Evolutionary conservation across 2,797 vertebrate species (phyloP).

Genomic region (Bufotes viridis): DNA sequence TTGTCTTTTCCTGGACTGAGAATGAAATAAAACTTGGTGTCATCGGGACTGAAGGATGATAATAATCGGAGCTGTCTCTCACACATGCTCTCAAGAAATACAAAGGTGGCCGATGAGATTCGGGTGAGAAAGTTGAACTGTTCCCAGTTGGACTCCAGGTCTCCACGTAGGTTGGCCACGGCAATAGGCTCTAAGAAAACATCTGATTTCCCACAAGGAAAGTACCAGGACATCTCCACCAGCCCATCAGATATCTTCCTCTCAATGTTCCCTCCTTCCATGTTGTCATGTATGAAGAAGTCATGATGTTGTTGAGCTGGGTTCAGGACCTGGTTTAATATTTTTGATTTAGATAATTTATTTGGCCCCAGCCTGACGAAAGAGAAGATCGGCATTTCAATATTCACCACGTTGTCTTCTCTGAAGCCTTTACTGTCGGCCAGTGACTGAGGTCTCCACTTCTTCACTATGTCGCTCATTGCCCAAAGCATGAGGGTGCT

Average conservation of each 20-base stretch:
- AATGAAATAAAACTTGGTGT: conserved; percentile 67
- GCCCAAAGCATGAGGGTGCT: neutral
- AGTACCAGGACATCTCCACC: conserved; percentile 68
- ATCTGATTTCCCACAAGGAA: conserved; percentile 68
- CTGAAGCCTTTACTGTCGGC: conserved; percentile 61
- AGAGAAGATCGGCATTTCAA: conserved; percentile 68
- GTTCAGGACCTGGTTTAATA: conserved; percentile 77
- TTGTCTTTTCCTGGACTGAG: conserved; percentile 64
- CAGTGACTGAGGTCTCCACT: conserved; percentile 65
- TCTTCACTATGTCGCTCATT: conserved; percentile 15
- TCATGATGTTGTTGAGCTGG: conserved; percentile 71
- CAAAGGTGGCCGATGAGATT: conserved; percentile 12
- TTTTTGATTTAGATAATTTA: conserved; percentile 79
- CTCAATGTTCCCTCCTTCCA: conserved; percentile 72
- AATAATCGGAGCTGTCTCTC: conserved; percentile 68
- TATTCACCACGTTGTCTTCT: conserved; percentile 74
- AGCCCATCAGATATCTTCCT: conserved; percentile 73
- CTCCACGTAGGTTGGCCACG: conserved; percentile 24
- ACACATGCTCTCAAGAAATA: conserved; percentile 7
- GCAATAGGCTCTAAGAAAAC: conserved; percentile 67
- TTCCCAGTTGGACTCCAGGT: conserved; percentile 1
- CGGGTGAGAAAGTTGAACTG: conserved; percentile 5
- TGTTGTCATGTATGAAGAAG: conserved; percentile 78
- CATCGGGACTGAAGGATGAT: conserved; percentile 36
- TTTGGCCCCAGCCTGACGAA: conserved; percentile 69